Percentiles rank a stretch among this genome's conserved stretches.
These are phyloP conservation scores for Poecilia velifera DNA, from an alignment of 2,797 vertebrate genomes.

Conservation along the genomic window DNA sequence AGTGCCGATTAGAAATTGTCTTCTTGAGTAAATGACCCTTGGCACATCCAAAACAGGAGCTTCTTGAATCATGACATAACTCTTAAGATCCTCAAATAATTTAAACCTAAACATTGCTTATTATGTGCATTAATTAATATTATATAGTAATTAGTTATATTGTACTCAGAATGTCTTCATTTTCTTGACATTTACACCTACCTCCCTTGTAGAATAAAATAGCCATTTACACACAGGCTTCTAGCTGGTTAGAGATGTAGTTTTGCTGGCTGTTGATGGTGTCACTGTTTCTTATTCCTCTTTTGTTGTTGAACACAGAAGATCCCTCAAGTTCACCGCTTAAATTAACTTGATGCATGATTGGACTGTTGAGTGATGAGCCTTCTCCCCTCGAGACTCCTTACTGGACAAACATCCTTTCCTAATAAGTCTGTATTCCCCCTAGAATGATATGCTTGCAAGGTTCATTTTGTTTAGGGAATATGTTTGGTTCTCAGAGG, in stretches of 20 bases:
- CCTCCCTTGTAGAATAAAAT: not conserved
- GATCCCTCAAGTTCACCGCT: constrained; percentile 48
- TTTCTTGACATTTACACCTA: not conserved
- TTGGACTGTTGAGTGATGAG: constrained; percentile 66
- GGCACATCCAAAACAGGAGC: not conserved
- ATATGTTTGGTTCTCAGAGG: constrained; percentile 48
- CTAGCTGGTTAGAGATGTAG: not conserved
- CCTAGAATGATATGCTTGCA: constrained; percentile 44
- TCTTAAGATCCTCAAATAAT: not conserved
- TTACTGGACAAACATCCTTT: constrained; percentile 66
- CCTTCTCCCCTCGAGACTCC: constrained; percentile 36
- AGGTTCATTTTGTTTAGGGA: constrained; percentile 37
- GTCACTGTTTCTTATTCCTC: constrained; percentile 28
- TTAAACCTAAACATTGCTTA: not conserved
- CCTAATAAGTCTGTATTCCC: constrained; percentile 37
- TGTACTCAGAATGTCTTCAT: not conserved
- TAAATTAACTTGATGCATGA: constrained; percentile 49
- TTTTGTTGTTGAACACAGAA: constrained; percentile 32
- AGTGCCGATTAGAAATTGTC: not conserved
- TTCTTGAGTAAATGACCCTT: not conserved
- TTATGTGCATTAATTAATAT: not conserved
- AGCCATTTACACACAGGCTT: not conserved
- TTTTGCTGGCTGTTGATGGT: constrained; percentile 24
- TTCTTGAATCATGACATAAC: not conserved
- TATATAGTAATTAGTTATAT: not conserved